Base-by-base conservation (phyloP, 2,113 vertebrate genomes). In the Orcinus orca region DNA sequence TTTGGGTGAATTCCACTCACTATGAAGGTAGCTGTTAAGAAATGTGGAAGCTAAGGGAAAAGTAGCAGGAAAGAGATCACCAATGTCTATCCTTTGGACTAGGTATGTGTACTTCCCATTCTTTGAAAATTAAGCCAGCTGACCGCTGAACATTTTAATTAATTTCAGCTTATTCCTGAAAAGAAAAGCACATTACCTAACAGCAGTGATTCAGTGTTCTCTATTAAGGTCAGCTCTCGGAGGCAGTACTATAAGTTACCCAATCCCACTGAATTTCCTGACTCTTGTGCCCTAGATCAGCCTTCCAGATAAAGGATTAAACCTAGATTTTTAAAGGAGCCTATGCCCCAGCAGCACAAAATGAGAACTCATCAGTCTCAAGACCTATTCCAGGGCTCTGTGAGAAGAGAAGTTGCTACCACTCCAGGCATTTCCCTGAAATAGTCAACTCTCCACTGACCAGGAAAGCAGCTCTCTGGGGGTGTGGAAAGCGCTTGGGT, bases 81-180 rank as follows among this genome's bases (percentile, higher is more conserved):
- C 12, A 70, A 4, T 29, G 18, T 65, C 21, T 73, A 15, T 81
- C 14, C 62, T 96, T 77, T 97, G 90, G 50, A 81, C 6, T 68
- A 81, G 53, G 25, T 58, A 41, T 63, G 23, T 67, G 18, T 93
- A 62, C 5, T 67, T 96, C 26, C 8, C 50, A 79, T 62, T 31
- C 31, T 93, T 87, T 88, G 53, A 83, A 95, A 93, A 96, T 44
- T 62, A 95, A 95, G 50, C 20, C 55, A 91, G 44, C 18, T 94
- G 12, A 26, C 53, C 38, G 79, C 38, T 65, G 17, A 70, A 90
- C 79, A 80, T 90, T 91, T 83, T 82, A 85, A 77, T 96, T 73
- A 86, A 15, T 76, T 95, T 71, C 74, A 77, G 23, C 26, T 95
- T 93, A 80, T 65, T 77, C 15, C 55, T 87, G 71, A 83, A 84